Percentiles rank a stretch among this genome's conserved stretches.
Conservation (phyloP, 2,888 invertebrate species). For the Flabesymbios commensalis region DNA sequence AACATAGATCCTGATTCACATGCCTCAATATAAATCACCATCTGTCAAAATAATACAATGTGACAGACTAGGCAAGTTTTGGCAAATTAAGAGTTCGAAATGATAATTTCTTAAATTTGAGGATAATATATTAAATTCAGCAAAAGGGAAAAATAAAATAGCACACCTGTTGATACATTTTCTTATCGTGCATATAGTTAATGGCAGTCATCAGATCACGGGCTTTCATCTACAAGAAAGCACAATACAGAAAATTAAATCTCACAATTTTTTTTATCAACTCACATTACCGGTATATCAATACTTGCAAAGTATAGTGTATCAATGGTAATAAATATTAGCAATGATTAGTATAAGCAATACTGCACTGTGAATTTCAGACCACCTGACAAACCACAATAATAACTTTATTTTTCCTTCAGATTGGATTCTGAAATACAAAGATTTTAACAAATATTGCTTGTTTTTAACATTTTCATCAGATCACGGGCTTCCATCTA, state of each 20-base stretch:
- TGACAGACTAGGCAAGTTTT: not conserved
- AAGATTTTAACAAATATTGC: too few species aligned
- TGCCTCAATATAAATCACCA: constrained; percentile 69
- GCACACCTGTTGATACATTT: constrained; percentile 63
- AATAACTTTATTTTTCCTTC: too few species aligned
- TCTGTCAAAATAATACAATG: constrained; percentile 47
- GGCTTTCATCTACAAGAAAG: constrained; percentile 54
- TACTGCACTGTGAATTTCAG: too few species aligned
- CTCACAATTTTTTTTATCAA: too few species aligned
- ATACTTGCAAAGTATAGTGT: too few species aligned
- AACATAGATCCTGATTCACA: constrained; percentile 71
- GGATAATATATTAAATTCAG: not conserved
- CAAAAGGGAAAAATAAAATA: constrained; percentile 1
- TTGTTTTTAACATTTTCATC: too few species aligned
- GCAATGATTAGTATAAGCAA: too few species aligned
- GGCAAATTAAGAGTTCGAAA: not conserved
- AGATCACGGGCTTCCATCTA: constrained; percentile 61
- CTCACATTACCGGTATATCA: too few species aligned
- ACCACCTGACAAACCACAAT: too few species aligned
- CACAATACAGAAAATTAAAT: not conserved
- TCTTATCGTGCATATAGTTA: constrained; percentile 61
- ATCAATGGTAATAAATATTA: too few species aligned
- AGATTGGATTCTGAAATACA: too few species aligned
- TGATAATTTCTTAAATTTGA: not conserved
- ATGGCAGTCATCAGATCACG: constrained; percentile 58